Conservation (phyloP, 2,888 invertebrate species). For the Drosophila cognata region DNA sequence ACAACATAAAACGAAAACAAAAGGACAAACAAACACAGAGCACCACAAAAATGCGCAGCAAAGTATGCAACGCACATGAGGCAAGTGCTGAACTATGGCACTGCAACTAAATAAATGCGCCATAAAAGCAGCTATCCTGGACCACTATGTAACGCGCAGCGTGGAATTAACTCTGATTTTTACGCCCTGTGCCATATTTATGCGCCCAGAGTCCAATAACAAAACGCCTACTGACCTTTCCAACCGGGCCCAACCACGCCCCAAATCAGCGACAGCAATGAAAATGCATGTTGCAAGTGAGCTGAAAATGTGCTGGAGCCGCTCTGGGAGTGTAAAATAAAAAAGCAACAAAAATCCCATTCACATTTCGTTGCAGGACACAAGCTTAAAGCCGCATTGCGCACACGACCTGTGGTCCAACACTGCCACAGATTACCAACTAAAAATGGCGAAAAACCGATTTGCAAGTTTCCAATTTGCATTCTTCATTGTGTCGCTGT, state of each 20-base stretch:
- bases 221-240: constrained; percentile 29
- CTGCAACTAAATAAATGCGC: constrained; percentile 8
- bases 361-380: constrained; percentile 7
- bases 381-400: constrained; percentile 49
- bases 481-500: constrained; percentile 49
- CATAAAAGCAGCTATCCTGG: constrained; percentile 35
- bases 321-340: constrained; percentile 42
- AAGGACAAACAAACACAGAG: not conserved
- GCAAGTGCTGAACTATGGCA: constrained; percentile 1
- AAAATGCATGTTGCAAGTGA: constrained; percentile 51
- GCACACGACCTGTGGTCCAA: constrained; percentile 44
- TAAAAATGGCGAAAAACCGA: constrained; percentile 50
- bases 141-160: constrained; percentile 68
- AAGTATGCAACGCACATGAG: constrained; percentile 35
- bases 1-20: constrained; percentile 38
- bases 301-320: constrained; percentile 39
- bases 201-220: constrained; percentile 42
- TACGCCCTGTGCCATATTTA: constrained; percentile 65
- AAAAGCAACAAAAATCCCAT: constrained; percentile 11
- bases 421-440: constrained; percentile 17
- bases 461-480: constrained; percentile 55
- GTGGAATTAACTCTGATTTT: constrained; percentile 74
- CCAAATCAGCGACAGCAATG: constrained; percentile 50
- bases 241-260: constrained; percentile 4
- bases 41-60: constrained; percentile 3